phyloP scores from a whole-genome alignment of 2,113 vertebrate species.

The Heterotis niloticus region DNA sequence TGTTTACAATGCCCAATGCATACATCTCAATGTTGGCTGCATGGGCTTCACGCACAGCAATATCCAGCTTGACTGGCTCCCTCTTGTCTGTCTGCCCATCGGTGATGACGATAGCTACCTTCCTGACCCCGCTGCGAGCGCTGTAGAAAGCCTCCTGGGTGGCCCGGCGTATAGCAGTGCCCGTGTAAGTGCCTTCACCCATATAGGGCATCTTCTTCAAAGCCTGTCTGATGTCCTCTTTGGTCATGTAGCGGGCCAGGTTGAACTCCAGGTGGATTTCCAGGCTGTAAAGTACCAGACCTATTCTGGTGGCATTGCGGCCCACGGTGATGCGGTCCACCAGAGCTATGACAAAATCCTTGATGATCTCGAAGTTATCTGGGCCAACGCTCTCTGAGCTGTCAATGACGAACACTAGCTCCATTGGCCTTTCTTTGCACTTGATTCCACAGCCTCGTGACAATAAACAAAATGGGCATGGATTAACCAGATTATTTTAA shows the following conservation, averaged over 20 bases:
- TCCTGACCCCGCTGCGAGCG: slow-evolving; percentile 72
- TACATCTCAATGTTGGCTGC: slow-evolving; percentile 87
- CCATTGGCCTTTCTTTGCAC: slow-evolving; percentile 90
- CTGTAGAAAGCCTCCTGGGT: slow-evolving; percentile 81
- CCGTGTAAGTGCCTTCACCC: slow-evolving; percentile 86
- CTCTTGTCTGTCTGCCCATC: slow-evolving; percentile 83
- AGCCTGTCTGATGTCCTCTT: slow-evolving; percentile 75
- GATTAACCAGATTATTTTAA: no score
- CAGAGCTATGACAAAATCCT: slow-evolving; percentile 82
- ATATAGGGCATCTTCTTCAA: slow-evolving; percentile 80
- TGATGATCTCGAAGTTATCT: slow-evolving; percentile 88
- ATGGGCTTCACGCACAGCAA: slow-evolving; percentile 78
- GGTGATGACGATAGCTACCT: slow-evolving; percentile 84
- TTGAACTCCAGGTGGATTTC: slow-evolving; percentile 80
- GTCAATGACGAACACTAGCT: slow-evolving; percentile 89
- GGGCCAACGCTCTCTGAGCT: slow-evolving; percentile 89
- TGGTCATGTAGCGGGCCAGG: slow-evolving; percentile 68
- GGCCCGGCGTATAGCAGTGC: slow-evolving; percentile 81
- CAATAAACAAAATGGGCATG: slow-evolving; percentile 2
- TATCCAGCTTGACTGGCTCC: slow-evolving; percentile 78
- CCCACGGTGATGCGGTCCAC: slow-evolving; percentile 84
- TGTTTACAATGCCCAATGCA: slow-evolving; percentile 82
- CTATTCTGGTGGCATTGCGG: slow-evolving; percentile 80
- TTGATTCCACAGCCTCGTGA: slow-evolving; percentile 79
- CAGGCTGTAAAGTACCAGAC: slow-evolving; percentile 81